Percentiles rank a stretch among this genome's conserved stretches.
Evolutionary conservation across 2,113 vertebrate species (phyloP).

Genomic region (Hassar affinis): DNA sequence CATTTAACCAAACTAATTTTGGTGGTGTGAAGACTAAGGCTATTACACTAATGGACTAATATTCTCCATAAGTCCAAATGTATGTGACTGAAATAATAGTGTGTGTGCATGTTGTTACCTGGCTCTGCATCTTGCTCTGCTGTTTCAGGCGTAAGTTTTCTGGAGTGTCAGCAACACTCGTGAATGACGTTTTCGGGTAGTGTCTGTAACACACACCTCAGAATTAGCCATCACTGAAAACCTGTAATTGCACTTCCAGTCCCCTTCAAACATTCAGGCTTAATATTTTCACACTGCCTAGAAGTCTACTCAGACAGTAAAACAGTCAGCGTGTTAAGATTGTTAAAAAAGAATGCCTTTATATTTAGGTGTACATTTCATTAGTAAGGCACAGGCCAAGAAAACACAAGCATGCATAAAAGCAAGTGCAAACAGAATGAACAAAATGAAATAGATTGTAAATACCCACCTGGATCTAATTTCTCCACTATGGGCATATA

Average conservation of each 20-base stretch:
- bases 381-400: neutral
- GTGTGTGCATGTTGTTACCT: conserved; percentile 70
- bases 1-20: neutral
- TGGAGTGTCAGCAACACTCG: conserved; percentile 92
- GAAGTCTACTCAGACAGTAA: neutral
- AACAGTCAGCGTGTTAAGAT: neutral
- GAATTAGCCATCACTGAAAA: conserved; percentile 35
- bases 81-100: neutral
- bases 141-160: conserved; percentile 97
- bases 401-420: neutral
- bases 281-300: neutral
- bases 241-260: conserved; percentile 12
- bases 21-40: neutral
- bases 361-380: neutral
- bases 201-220: conserved; percentile 77
- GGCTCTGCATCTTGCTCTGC: conserved; percentile 95
- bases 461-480: neutral
- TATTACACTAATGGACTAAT: neutral
- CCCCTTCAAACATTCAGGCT: neutral
- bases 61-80: neutral
- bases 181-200: conserved; percentile 95
- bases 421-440: neutral
- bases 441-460: neutral
- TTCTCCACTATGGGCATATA: neutral
- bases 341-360: neutral